Conservation (phyloP, 2,113 vertebrate genomes). For the Cichladusa arquata region DNA sequence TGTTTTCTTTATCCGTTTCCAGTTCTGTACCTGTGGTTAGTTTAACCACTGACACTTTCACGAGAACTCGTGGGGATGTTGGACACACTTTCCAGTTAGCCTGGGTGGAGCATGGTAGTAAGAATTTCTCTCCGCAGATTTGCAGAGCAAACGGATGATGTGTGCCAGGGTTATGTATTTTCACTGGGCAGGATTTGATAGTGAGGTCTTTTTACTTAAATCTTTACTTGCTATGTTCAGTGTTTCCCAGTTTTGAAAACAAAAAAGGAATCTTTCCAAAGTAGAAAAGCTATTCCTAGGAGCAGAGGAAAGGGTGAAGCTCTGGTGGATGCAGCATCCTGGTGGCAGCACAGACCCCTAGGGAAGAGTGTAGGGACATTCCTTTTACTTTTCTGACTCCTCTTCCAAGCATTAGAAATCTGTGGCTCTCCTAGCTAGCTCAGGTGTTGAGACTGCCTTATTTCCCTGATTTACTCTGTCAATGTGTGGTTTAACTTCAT, state of each 20-base stretch:
- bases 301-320: background rate
- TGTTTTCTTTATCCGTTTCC: background rate
- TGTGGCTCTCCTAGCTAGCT: background rate
- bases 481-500: background rate
- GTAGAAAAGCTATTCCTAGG: background rate
- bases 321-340: background rate
- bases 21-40: background rate
- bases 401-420: background rate
- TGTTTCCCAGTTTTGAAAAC: background rate
- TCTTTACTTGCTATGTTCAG: accelerated
- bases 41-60: background rate
- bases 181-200: background rate
- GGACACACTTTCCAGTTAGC: background rate
- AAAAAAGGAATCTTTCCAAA: background rate
- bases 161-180: background rate
- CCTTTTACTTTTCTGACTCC: background rate
- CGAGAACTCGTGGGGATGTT: background rate
- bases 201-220: background rate
- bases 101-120: background rate
- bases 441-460: background rate
- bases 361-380: background rate
- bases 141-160: background rate
- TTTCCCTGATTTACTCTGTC: background rate
- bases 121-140: background rate
- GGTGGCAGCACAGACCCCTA: background rate